These are phyloP conservation scores for Pelecanus crispus DNA, from an alignment of 2,113 vertebrate genomes.

Conservation along the genomic window DNA sequence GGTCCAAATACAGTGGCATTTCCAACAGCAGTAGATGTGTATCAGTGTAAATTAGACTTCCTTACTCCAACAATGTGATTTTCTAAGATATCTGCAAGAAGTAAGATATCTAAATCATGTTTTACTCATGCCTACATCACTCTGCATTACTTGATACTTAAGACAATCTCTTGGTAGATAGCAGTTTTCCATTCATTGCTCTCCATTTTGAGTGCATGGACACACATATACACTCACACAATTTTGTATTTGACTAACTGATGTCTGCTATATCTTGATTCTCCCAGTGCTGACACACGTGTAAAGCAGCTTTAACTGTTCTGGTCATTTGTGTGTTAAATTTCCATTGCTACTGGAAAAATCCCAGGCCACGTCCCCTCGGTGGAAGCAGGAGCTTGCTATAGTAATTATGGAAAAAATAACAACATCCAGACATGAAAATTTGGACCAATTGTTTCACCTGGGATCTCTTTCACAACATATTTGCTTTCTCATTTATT, in stretches of 20 bases:
- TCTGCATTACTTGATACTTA: not conserved
- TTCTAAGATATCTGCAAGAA: not conserved
- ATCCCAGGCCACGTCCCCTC: conserved; percentile 10
- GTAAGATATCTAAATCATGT: not conserved
- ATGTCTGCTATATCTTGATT: not conserved
- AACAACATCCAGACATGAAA: conserved; percentile 46
- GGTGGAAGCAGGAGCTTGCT: conserved; percentile 31
- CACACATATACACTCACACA: not conserved
- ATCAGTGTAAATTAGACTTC: not conserved
- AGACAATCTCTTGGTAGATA: not conserved
- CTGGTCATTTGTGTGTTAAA: conserved; percentile 22
- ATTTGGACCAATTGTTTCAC: conserved; percentile 46
- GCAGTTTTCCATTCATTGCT: not conserved
- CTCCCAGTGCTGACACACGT: not conserved
- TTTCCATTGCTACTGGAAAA: conserved; percentile 33
- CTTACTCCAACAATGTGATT: not conserved
- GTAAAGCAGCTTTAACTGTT: not conserved
- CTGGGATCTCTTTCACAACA: conserved; percentile 31
- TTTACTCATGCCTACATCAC: not conserved
- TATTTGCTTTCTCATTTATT: conserved; percentile 14
- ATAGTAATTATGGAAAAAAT: conserved; percentile 51
- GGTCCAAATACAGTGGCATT: not conserved
- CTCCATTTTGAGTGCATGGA: not conserved
- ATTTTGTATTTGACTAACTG: not conserved
- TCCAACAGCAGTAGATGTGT: not conserved